phyloP scores from a whole-genome alignment of 2,113 vertebrate species.

The Corythornis madagascariensis region DNA sequence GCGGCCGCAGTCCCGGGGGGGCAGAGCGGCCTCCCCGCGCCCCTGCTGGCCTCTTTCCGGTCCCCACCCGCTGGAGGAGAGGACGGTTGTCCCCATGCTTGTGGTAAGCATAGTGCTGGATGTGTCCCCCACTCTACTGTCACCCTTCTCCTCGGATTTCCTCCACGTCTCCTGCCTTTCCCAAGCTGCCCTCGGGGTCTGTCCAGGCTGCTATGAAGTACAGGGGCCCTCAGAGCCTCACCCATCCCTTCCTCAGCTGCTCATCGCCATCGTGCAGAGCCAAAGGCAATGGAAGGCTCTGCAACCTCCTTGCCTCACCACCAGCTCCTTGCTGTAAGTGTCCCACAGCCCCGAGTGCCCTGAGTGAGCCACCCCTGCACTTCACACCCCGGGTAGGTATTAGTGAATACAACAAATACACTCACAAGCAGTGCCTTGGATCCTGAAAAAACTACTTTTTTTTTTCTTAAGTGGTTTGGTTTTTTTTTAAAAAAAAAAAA shows the following conservation, averaged over 20 bases:
- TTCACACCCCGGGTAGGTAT: fast-evolving
- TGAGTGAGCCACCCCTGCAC: not conserved
- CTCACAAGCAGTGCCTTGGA: not conserved
- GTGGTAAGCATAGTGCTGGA: not conserved
- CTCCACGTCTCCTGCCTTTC: not conserved
- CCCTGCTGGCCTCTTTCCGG: not conserved
- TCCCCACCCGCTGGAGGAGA: fast-evolving
- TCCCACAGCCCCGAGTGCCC: not conserved
- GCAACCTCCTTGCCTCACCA: not conserved
- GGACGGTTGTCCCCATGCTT: not conserved
- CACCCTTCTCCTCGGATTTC: not conserved
- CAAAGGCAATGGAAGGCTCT: fast-evolving
- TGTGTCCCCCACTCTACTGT: not conserved
- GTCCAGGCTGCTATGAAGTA: not conserved
- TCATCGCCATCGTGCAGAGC: fast-evolving
- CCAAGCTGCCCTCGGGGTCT: fast-evolving
- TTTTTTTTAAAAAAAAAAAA: not conserved
- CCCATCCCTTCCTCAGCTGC: not conserved
- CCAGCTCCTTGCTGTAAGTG: not conserved
- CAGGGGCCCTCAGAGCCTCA: not conserved
- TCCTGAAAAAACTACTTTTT: not conserved
- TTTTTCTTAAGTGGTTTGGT: not conserved
- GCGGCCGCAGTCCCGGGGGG: not conserved
- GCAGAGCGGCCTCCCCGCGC: not conserved
- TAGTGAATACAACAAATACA: fast-evolving